These are phyloP conservation scores for Dallia pectoralis DNA, from an alignment of 2,797 vertebrate genomes.

Conservation along the genomic window DNA sequence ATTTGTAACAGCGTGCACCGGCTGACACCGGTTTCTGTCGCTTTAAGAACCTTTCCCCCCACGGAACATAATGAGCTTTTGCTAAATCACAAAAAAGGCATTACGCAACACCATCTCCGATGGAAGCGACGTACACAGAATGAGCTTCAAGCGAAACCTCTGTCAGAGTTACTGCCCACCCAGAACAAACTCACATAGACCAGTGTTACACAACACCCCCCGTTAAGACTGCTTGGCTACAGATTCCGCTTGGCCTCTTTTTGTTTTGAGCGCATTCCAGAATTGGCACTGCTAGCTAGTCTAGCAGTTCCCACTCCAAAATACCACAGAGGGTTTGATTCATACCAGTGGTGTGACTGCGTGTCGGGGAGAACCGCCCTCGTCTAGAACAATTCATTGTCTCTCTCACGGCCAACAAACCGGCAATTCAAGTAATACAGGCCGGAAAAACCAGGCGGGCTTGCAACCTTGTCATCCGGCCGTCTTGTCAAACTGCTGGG, in stretches of 20 bases:
- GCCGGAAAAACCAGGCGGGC: constrained; percentile 30
- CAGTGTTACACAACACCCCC: constrained; percentile 44
- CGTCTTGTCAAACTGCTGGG: constrained; percentile 5
- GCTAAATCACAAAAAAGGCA: neutral
- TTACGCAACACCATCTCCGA: neutral
- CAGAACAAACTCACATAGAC: constrained; percentile 21
- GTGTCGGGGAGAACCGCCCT: constrained; percentile 51
- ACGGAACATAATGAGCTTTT: neutral
- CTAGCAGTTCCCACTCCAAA: constrained; percentile 40
- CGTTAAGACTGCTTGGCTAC: constrained; percentile 35
- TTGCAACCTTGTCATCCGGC: constrained; percentile 8
- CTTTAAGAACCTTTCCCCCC: neutral
- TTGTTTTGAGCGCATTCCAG: constrained; percentile 48
- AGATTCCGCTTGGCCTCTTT: constrained; percentile 34
- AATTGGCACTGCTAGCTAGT: constrained; percentile 41
- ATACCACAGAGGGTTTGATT: constrained; percentile 68
- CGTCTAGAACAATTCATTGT: constrained; percentile 55
- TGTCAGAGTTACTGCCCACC: neutral
- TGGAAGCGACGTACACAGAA: neutral
- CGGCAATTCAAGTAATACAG: constrained; percentile 43
- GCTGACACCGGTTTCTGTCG: neutral
- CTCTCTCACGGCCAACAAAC: constrained; percentile 40
- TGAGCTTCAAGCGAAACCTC: neutral
- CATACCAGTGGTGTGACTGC: constrained; percentile 65
- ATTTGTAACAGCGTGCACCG: neutral